Base-by-base conservation (phyloP, 2,113 vertebrate genomes). In the Protomyctophum bolini region DNA sequence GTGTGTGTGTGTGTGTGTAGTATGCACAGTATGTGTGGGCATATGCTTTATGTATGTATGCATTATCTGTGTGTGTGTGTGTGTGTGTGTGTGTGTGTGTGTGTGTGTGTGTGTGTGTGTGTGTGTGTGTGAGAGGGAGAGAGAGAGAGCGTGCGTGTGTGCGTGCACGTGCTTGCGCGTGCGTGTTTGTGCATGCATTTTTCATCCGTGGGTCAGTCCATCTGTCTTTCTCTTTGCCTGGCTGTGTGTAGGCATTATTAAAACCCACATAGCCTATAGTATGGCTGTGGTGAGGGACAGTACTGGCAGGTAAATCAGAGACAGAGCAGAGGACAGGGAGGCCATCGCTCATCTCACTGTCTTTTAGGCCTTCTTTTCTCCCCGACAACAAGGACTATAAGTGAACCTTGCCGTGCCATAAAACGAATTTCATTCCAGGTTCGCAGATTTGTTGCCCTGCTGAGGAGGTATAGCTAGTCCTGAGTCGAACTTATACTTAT, bases 231-330 rank as follows among this genome's bases (percentile, higher is more conserved):
- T 41, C 33, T 41, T 41, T 58, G 70, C 69, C 66, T 70, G 28
- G 73, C 68, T 56, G 61, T 29, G 79, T 80, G 75, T 52, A 83
- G 79, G 87, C 86, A 78, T 82, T 83, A 90, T 87, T 21, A 87
- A 84, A 83, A 86, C 59, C 81, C 85, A 62, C 12, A 51, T 72
- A 80, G 79, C 72, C 33, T 52, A 63, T 21, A 21, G 21, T 21
- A 21, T 21, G 70, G 78, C 64, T 70, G 66, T 68, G 68, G 54
- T 72, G 72, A 76, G 10, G 8, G 49, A 28, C 29, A 70, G 80
- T 70, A 77, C 69, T 82, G 65, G 58, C 54, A 82, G 83, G 70
- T 86, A 81, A 86, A 85, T 81, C 67, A 66, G 56, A 81, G 72
- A 75, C 33, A 73, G 60, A 46, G 58, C 46, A 14, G 64, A n/a